Base-by-base conservation (phyloP, 2,888 invertebrate genomes). In the Caenorhabditis angaria region DNA sequence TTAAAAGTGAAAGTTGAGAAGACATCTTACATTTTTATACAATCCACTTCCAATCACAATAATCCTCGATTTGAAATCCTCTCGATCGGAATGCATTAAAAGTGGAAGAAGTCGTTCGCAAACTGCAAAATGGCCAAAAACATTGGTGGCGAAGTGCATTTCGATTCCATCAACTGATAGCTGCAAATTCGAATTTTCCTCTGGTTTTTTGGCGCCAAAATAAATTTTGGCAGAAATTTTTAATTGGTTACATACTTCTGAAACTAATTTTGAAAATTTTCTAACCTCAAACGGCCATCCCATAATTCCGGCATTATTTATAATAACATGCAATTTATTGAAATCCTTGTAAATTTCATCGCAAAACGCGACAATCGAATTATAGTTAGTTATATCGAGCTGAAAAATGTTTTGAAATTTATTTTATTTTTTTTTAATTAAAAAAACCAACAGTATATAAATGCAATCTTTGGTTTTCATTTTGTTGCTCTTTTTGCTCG, bases 61-160 rank as follows among this genome's bases (percentile, higher is more conserved):
- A 27, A 90, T 85, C 12, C 89, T 82, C 48, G 87, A 72, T 10
- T 82, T 75, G 90, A 89, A 65, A 54, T 65, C 65, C 0, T 57
- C 41, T 1, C 58, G 54, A 71, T 93, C 87, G 47, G 90, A 89
- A 59, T 93, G 92, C 64, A 93, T 84, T 14, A 95, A 89, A 70
- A 85, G 64, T n/a, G 74, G 75, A 0, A 77, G 65, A 32, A 82
- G 72, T 47, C 80, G 76, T 50, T 70, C 66, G 55, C 78, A 94
- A n/a, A 95, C 89, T 61, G 93, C 90, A 88, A 94, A 95, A 86
- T 94, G 95, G 0, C 93, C 93, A 72, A 94, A 89, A 87, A 94
- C 92, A 88, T 94, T 94, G 0, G 93, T 92, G 18, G 93, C 93
- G 80, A 93, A 91, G 87, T 94, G 93, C 74, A 93, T 91, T 89